phyloP scores from a whole-genome alignment of 2,113 vertebrate species.

The Gavialis gangeticus region DNA sequence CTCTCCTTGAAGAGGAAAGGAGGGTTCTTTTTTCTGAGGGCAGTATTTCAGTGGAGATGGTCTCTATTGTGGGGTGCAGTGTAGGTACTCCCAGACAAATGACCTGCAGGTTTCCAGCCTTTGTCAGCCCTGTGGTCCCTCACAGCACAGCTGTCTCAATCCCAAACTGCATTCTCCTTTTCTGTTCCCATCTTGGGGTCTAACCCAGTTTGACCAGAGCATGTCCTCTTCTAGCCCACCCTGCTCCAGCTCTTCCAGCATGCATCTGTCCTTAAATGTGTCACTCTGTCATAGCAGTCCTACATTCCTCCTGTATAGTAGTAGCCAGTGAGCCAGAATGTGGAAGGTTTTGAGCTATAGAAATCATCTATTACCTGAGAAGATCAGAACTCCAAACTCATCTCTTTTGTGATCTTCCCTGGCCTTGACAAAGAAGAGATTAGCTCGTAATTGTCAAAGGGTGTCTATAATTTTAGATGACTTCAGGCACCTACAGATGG shows the following conservation, averaged over 20 bases:
- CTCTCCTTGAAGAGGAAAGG: not conserved
- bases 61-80: not conserved
- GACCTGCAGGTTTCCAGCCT: not conserved
- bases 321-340: not conserved
- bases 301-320: no score
- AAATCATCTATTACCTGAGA: not conserved
- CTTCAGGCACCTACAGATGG: not conserved
- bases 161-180: not conserved
- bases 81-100: fast-evolving
- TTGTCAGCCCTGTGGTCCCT: not conserved
- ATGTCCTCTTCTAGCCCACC: no score
- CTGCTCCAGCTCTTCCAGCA: no score
- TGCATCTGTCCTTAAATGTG: no score
- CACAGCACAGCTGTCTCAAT: not conserved
- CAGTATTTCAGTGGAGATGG: not conserved
- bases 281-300: no score
- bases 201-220: not conserved
- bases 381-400: not conserved
- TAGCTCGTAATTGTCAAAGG: not conserved
- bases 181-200: not conserved
- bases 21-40: not conserved
- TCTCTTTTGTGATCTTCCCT: not conserved
- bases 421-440: not conserved
- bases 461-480: not conserved
- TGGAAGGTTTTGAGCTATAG: not conserved